phyloP scores from a whole-genome alignment of 2,888 invertebrate species.

The Agrochola macilenta region DNA sequence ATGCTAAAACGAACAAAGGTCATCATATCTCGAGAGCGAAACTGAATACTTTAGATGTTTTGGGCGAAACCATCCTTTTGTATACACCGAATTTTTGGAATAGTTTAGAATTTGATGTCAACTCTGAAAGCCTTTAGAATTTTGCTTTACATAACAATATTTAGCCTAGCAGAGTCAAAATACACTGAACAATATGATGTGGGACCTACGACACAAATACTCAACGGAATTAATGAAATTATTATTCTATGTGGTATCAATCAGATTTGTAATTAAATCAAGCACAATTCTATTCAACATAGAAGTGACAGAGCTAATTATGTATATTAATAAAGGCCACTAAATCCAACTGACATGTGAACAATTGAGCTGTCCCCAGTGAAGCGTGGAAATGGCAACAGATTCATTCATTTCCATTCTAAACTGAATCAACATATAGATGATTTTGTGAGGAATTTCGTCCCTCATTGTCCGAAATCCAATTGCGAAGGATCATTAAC shows the following conservation, averaged over 20 bases:
- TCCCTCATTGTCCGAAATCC: constrained; percentile 24
- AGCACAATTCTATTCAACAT: constrained; percentile 14
- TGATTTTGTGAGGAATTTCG: constrained; percentile 24
- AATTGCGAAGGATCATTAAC: constrained; percentile 39
- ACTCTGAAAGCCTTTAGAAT: constrained; percentile 6
- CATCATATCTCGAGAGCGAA: constrained; percentile 57
- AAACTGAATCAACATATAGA: constrained; percentile 43
- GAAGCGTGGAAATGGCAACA: constrained; percentile 26
- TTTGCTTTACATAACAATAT: neutral
- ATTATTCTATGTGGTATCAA: neutral
- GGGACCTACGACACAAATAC: neutral
- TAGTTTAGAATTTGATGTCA: constrained; percentile 29
- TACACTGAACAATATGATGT: neutral
- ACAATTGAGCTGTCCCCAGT: constrained; percentile 26
- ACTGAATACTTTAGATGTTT: constrained; percentile 53
- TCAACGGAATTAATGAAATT: constrained; percentile 1
- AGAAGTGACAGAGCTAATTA: constrained; percentile 17
- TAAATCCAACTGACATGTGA: constrained; percentile 31
- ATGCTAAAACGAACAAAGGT: constrained; percentile 57
- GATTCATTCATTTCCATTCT: constrained; percentile 45
- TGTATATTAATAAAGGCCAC: constrained; percentile 28
- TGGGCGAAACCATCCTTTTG: constrained; percentile 44
- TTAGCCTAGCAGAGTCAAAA: neutral
- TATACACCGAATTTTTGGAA: constrained; percentile 27
- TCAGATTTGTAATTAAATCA: constrained; percentile 23